Evolutionary conservation across 2,113 vertebrate species (phyloP), one percentile per base, ranked within the genome.

Genomic region (Scatophagus argus): DNA sequence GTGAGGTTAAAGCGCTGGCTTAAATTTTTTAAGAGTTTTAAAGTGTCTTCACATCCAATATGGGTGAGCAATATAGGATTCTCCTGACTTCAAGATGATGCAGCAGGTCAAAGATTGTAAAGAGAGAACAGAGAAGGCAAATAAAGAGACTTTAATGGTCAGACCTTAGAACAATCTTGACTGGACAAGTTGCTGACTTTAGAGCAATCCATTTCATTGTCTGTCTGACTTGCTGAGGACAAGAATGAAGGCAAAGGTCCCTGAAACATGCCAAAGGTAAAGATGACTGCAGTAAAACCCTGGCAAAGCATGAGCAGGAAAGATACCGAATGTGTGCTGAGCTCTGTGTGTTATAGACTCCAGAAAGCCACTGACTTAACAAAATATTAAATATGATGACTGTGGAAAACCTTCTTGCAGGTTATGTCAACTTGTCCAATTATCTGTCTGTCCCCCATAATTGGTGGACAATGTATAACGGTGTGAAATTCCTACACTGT

Each of bases 1-100:
- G 47, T 23, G 55, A 79, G 63, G 68, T 21, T 64, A 43, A 76
- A 85, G 68, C 67, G 65, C 69, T 85, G 86, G 85, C 68, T 56
- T 10, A 51, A 19, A n/a, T 46, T 11, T 59, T 70, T 46, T 21
- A 41, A 10, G 17, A 44, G 49, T 34, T 75, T 80, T 56, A 61
- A 81, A 79, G 34, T 72, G 55, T 65, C 47, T n/a, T 69, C 4
- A 56, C 46, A 60, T 68, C 21, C 67, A 74, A 29, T 46, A 34
- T 47, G 14, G 61, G 16, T 41, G 52, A 55, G 9, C 29, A 44
- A 31, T 36, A 36, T 10, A n/a, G 8, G 34, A 6, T 43, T 63
- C 61, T 21, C 9, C 9, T 55, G 65, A 76, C 55, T 43, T 17
- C 3, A 44, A 46, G 27, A 59, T 41, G 70, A 32, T 68, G 74